Evolutionary conservation across 2,113 vertebrate genomes (phyloP), one percentile per base, ranked within the genome.

Genomic region (Isichthys henryi): DNA sequence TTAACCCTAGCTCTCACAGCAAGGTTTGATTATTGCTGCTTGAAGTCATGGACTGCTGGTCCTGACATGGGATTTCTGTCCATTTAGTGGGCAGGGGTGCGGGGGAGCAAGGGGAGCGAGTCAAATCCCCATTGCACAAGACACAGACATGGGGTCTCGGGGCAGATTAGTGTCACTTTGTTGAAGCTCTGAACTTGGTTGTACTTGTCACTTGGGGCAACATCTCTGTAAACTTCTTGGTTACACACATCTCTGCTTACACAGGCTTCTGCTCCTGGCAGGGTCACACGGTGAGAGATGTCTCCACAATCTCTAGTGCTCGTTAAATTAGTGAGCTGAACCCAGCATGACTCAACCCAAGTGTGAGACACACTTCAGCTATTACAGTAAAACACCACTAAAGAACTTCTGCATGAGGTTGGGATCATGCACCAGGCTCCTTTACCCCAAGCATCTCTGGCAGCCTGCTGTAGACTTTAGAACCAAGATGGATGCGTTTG

Each of bases 1-100:
- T 91, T 52, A 88, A 58, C 90, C 58, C 19, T 87, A 56, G 39
- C 70, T 88, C 88, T 89, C 88, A 89, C 11, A 88, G 88, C 58
- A 0, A 56, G 49, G 88, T 74, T 52, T 39, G 80, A 86, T 77
- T 70, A n/a, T 50, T 82, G 17, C 35, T 86, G 27, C 82, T 27
- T 88, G 82, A 74, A 58, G 31, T 53, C 66, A 70, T 35, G 82
- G 90, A 56, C 88, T 88, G 21, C 58, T 86, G 35, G 80, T 85
- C 88, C 52, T 62, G 35, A 19, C 31, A 62, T 49, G 83, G 50
- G 88, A 35, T 70, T 50, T 66, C 45, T 74, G n/a, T 70, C 4
- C 43, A 17, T 89, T 48, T 39, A 35, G 5, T 43, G 52, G 27
- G 5, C 23, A 35, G 80, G 2, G 8, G 21, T n/a, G 80, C 27